These are phyloP conservation scores for Sphaerophoria rueppellii DNA, from an alignment of 2,888 invertebrate genomes.

Conservation along the genomic window DNA sequence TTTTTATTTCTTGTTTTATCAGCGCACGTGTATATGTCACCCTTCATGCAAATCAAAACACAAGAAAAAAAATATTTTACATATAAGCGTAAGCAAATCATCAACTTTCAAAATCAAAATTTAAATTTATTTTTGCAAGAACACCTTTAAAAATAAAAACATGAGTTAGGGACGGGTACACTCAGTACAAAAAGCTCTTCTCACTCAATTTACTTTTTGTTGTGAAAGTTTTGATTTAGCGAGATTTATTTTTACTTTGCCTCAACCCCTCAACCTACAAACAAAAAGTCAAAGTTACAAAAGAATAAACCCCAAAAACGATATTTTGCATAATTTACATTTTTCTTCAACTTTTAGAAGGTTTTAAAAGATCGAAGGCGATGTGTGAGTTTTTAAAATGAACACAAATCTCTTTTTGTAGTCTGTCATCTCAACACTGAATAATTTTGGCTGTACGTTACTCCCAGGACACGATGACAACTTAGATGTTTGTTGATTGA, in stretches of 20 bases:
- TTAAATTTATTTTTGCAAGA: background rate
- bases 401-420: background rate
- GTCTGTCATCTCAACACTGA: conserved; percentile 26
- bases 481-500: conserved; percentile 37
- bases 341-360: background rate
- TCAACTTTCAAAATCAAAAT: conserved; percentile 25
- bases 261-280: background rate
- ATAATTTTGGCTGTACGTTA: conserved; percentile 10
- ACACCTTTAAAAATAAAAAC: background rate
- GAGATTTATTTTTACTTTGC: conserved; percentile 13
- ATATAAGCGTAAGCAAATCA: conserved; percentile 23
- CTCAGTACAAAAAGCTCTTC: conserved; percentile 14
- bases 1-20: background rate
- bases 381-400: conserved; percentile 14
- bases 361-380: conserved; percentile 1
- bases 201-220: conserved; percentile 30
- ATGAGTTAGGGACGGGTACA: conserved; percentile 10
- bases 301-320: background rate
- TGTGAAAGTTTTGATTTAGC: conserved; percentile 15
- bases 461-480: background rate
- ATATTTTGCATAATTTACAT: conserved; percentile 26
- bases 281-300: too few relatives aligned
- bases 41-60: background rate
- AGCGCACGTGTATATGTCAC: conserved; percentile 10
- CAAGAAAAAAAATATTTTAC: conserved; percentile 10